Conservation (phyloP, 2,888 invertebrate species). For the Nomada fucata region DNA sequence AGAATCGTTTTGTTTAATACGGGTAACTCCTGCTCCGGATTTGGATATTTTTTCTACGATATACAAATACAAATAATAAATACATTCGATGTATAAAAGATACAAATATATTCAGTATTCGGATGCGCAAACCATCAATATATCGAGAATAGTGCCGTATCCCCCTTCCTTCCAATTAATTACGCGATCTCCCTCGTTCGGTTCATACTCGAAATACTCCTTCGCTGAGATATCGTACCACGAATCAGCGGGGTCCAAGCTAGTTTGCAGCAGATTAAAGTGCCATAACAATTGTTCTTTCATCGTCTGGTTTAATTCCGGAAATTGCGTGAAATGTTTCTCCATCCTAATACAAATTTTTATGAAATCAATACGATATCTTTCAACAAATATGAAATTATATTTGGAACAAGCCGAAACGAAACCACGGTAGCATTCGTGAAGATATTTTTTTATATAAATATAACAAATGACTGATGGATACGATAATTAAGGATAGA, state of each 20-base stretch:
- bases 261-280: slow-evolving; percentile 43
- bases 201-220: slow-evolving; percentile 16
- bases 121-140: slow-evolving; percentile 74
- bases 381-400: no score
- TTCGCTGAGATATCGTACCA: slow-evolving; percentile 65
- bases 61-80: not conserved
- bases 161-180: slow-evolving; percentile 77
- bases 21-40: slow-evolving; percentile 76
- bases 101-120: not conserved
- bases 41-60: slow-evolving; percentile 76
- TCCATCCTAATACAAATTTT: slow-evolving; percentile 48
- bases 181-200: slow-evolving; percentile 60
- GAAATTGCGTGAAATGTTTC: slow-evolving; percentile 50
- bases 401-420: no score
- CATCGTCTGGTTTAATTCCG: slow-evolving; percentile 55
- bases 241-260: slow-evolving; percentile 61
- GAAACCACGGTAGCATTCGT: no score
- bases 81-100: not conserved
- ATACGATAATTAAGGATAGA: not conserved
- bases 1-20: slow-evolving; percentile 75
- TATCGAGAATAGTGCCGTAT: slow-evolving; percentile 76
- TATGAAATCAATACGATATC: no score
- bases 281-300: slow-evolving; percentile 53
- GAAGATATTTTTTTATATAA: no score
- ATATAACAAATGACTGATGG: not conserved